Conservation (phyloP, 2,888 invertebrate species). For the Heliconius erato region DNA sequence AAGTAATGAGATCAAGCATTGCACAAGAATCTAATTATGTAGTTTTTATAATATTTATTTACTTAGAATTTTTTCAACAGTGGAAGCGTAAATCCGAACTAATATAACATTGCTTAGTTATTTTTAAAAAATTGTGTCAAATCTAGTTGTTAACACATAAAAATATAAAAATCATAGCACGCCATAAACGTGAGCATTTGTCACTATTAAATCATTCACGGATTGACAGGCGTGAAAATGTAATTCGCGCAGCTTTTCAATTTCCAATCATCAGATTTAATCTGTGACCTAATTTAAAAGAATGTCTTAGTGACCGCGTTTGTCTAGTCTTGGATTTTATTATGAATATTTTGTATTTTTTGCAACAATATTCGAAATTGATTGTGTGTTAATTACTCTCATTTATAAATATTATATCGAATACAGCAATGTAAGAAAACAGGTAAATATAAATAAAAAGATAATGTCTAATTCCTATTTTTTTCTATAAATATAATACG, state of each 20-base stretch:
- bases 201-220: conserved; percentile 72
- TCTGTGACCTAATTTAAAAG: conserved; percentile 57
- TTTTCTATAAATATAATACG: no score
- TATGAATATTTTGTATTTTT: neutral
- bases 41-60: no score
- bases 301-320: conserved; percentile 53
- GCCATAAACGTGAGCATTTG: conserved; percentile 53
- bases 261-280: conserved; percentile 67
- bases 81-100: no score
- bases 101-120: neutral
- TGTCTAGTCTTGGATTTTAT: conserved; percentile 28
- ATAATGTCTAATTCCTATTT: no score
- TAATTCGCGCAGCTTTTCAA: conserved; percentile 71
- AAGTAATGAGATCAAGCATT: neutral
- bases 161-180: conserved; percentile 22
- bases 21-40: neutral
- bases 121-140: neutral
- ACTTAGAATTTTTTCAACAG: neutral
- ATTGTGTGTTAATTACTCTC: neutral
- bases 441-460: no score
- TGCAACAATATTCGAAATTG: neutral
- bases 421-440: neutral
- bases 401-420: neutral
- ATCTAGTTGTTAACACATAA: conserved; percentile 21
- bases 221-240: conserved; percentile 68